These are phyloP conservation scores for Pipra filicauda DNA, from an alignment of 2,113 vertebrate genomes.

Conservation along the genomic window DNA sequence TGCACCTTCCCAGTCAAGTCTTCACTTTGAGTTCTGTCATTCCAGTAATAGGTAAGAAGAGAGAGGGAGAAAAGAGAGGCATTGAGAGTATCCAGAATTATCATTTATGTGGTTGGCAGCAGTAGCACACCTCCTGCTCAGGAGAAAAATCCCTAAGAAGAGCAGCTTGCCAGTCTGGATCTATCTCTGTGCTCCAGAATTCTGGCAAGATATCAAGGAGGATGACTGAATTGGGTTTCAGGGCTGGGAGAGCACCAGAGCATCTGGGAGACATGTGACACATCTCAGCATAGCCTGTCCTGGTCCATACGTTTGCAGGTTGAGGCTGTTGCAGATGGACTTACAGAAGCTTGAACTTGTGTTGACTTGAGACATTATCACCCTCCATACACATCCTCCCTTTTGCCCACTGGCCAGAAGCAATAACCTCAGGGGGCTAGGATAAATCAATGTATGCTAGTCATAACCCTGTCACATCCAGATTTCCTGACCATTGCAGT, in stretches of 20 bases:
- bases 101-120: neutral
- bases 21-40: neutral
- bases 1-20: accelerated
- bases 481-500: neutral
- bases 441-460: neutral
- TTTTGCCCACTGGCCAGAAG: neutral
- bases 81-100: neutral
- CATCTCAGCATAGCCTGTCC: neutral
- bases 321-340: neutral
- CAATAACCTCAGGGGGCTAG: neutral
- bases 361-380: neutral
- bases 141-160: neutral
- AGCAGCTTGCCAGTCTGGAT: neutral
- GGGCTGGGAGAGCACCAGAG: neutral
- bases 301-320: neutral
- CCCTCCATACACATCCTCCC: neutral
- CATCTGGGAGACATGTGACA: neutral
- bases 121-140: neutral
- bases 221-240: neutral
- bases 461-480: neutral
- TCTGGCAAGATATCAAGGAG: neutral
- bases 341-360: neutral
- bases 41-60: neutral
- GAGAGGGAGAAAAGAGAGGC: neutral
- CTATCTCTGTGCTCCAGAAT: neutral